Conservation (phyloP, 2,113 vertebrate genomes). For the Istiophorus platypterus region DNA sequence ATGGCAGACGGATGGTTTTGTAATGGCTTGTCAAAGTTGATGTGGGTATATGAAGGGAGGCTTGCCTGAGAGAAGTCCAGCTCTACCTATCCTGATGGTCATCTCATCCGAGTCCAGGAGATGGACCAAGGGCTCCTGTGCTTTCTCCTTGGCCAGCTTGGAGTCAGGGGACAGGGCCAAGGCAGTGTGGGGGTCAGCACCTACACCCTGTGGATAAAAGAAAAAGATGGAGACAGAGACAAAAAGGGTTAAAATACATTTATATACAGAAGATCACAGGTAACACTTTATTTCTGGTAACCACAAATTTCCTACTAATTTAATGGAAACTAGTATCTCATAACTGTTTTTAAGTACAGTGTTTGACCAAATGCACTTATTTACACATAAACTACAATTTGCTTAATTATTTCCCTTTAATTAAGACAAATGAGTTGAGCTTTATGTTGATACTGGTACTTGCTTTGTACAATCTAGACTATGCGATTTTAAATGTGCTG, state of each 20-base stretch:
- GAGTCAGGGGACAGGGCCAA: constrained; percentile 83
- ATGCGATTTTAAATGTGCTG: too few species aligned
- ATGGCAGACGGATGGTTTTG: neutral
- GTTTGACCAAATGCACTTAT: too few species aligned
- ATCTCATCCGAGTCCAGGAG: constrained; percentile 80
- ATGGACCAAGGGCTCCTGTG: constrained; percentile 65
- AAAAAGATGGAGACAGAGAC: constrained; percentile 24
- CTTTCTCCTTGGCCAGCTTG: constrained; percentile 84
- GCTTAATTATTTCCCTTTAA: too few species aligned
- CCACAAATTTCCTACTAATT: too few species aligned
- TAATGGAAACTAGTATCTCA: too few species aligned
- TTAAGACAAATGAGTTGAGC: too few species aligned
- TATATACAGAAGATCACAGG: neutral
- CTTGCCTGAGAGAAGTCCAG: constrained; percentile 92
- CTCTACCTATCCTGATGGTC: constrained; percentile 96
- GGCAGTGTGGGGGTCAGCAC: constrained; percentile 82
- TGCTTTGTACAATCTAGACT: too few species aligned
- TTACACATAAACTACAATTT: too few species aligned
- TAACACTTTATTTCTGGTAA: neutral
- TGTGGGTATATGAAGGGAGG: constrained; percentile 87
- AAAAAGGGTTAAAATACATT: neutral
- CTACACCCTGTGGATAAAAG: constrained; percentile 84
- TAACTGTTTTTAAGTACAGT: too few species aligned
- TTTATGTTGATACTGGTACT: too few species aligned
- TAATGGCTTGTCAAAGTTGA: neutral